phyloP scores from a whole-genome alignment of 1,140 invertebrate species.

The Scaptodrosophila lebanonensis region DNA sequence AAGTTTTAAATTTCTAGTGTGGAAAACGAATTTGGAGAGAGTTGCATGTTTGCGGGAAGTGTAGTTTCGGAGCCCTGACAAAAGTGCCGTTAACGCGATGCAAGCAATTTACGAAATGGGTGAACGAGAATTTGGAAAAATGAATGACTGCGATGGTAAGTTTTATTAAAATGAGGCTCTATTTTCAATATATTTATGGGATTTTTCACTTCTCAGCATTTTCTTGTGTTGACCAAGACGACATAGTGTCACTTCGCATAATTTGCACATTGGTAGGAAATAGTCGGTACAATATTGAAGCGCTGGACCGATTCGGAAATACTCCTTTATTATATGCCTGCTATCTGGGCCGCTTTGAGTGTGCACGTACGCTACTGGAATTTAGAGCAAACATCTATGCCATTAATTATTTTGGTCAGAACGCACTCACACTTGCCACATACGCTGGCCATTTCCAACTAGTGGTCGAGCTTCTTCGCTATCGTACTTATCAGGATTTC shows the following conservation, averaged over 20 bases:
- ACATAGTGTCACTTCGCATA: slow-evolving; percentile 46
- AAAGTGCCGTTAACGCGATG: slow-evolving; percentile 26
- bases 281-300: slow-evolving; percentile 36
- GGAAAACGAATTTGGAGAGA: background rate
- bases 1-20: background rate
- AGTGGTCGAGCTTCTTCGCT: slow-evolving; percentile 48
- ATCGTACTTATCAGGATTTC: slow-evolving; percentile 61
- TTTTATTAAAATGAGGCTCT: background rate
- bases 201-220: slow-evolving; percentile 30
- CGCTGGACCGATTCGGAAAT: slow-evolving; percentile 63
- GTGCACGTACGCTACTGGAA: slow-evolving; percentile 40
- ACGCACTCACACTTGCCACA: slow-evolving; percentile 63
- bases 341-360: slow-evolving; percentile 51
- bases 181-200: background rate
- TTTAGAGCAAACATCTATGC: slow-evolving; percentile 54
- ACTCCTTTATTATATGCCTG: slow-evolving; percentile 67
- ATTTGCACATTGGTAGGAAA: slow-evolving; percentile 42
- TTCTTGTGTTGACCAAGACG: slow-evolving; percentile 45
- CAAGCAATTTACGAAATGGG: slow-evolving; percentile 25
- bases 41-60: background rate
- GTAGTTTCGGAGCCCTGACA: slow-evolving; percentile 5
- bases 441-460: slow-evolving; percentile 44
- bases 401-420: slow-evolving; percentile 69
- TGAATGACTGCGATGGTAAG: slow-evolving; percentile 62
- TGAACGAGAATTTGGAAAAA: slow-evolving; percentile 1